These are phyloP conservation scores for Meles meles DNA, from an alignment of 2,113 vertebrate species.

Conservation along the genomic window DNA sequence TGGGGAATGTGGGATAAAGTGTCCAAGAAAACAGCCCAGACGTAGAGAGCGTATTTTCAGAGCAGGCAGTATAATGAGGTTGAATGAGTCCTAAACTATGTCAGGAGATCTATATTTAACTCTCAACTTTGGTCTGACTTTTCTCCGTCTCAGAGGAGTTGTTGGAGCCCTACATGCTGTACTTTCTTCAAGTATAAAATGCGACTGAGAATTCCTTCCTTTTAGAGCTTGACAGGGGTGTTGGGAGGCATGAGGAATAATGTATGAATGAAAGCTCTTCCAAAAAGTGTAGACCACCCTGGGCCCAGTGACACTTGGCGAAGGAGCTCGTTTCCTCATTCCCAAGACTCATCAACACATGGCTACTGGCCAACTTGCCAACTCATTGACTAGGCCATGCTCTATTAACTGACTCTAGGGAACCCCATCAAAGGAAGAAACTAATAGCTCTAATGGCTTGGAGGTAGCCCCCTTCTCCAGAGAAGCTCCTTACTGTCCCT, in stretches of 20 bases:
- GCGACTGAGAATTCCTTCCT: background rate
- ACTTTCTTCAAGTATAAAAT: slow-evolving; percentile 18
- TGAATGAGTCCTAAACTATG: background rate
- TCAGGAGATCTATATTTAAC: background rate
- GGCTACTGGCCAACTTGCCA: background rate
- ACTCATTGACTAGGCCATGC: background rate
- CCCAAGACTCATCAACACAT: background rate
- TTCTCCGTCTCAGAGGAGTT: background rate
- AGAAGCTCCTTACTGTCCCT: background rate
- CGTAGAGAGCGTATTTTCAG: background rate
- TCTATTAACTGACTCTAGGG: background rate
- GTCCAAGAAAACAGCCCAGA: background rate
- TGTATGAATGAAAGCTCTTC: background rate
- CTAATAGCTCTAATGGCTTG: background rate
- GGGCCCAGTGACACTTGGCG: background rate
- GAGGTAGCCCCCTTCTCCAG: background rate
- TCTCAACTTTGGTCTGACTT: background rate
- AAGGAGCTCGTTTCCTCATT: background rate
- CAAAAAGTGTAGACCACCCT: background rate
- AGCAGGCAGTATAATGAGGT: background rate
- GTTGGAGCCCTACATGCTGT: background rate
- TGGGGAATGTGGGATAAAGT: background rate
- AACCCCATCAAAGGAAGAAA: slow-evolving; percentile 5
- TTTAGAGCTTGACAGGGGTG: background rate
- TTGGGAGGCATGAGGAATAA: background rate